These are phyloP conservation scores for Takifugu flavidus DNA, from an alignment of 2,113 vertebrate genomes.

Conservation along the genomic window DNA sequence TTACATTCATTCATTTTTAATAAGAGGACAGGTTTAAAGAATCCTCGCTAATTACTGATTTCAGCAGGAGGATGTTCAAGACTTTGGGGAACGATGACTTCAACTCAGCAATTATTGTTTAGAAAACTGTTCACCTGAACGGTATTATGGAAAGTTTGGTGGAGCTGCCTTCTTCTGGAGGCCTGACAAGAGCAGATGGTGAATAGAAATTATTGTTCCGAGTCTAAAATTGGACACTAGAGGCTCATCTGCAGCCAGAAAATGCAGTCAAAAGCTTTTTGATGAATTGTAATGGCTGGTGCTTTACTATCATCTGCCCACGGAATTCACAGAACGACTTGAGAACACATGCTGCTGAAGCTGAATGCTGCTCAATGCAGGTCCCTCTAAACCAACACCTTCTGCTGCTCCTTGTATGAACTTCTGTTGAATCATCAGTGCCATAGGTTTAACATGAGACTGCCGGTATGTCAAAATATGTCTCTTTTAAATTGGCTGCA, in stretches of 20 bases:
- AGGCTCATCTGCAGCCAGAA: not conserved
- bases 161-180: not conserved
- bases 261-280: not conserved
- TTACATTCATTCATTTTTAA: no score
- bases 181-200: constrained; percentile 8
- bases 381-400: constrained; percentile 37
- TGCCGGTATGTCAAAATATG: no score
- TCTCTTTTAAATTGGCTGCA: no score
- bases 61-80: no score
- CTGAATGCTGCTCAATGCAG: constrained; percentile 17
- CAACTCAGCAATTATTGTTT: no score
- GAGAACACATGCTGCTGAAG: not conserved
- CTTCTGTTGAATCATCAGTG: not conserved
- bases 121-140: no score
- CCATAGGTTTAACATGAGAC: no score
- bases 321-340: constrained; percentile 1
- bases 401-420: constrained; percentile 24
- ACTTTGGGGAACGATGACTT: no score
- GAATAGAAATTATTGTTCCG: constrained; percentile 4
- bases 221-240: constrained; percentile 8
- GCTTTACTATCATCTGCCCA: not conserved
- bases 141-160: no score
- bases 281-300: constrained; percentile 5
- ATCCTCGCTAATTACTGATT: no score
- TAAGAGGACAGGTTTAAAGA: no score